A percentile compares a stretch with the other conserved stretches of the same genome.
Conservation (phyloP, 1,140 invertebrate species). For the Glossosoma conforme region DNA sequence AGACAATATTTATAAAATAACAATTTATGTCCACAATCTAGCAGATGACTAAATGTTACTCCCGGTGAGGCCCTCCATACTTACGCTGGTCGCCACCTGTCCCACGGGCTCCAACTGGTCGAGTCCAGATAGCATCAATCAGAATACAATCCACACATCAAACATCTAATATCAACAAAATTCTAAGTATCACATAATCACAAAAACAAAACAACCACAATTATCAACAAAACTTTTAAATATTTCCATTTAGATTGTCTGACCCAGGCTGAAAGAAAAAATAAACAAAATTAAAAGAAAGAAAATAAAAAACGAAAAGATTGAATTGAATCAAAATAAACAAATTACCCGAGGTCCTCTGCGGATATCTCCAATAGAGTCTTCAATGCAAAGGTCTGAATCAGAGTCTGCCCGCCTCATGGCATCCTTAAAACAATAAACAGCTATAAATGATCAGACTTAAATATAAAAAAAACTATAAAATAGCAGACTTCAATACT, state of each 20-base stretch:
- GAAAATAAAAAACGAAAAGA: slow-evolving; percentile 15
- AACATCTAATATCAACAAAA: not conserved
- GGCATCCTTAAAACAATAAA: slow-evolving; percentile 51
- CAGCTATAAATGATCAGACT: not conserved
- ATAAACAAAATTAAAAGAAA: slow-evolving; percentile 21
- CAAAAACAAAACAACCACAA: slow-evolving; percentile 14
- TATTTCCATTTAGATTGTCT: slow-evolving; percentile 26
- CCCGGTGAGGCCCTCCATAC: slow-evolving; percentile 29
- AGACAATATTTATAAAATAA: no score
- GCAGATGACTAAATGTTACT: slow-evolving; percentile 25
- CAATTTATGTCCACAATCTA: not conserved
- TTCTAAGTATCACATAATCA: slow-evolving; percentile 20
- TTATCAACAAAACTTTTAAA: slow-evolving; percentile 7
- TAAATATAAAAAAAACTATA: not conserved
- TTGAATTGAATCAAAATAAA: slow-evolving; percentile 16
- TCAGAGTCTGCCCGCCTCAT: slow-evolving; percentile 71
- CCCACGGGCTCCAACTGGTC: slow-evolving; percentile 24
- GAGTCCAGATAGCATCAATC: slow-evolving; percentile 19
- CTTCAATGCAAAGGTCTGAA: slow-evolving; percentile 81
- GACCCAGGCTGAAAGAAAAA: slow-evolving; percentile 27
- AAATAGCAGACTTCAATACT: not conserved
- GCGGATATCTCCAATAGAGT: slow-evolving; percentile 45
- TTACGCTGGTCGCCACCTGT: slow-evolving; percentile 26
- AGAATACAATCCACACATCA: not conserved
- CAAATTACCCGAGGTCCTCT: slow-evolving; percentile 45